Base-by-base conservation (phyloP, 2,113 vertebrate species). In the Ailurus styani region DNA sequence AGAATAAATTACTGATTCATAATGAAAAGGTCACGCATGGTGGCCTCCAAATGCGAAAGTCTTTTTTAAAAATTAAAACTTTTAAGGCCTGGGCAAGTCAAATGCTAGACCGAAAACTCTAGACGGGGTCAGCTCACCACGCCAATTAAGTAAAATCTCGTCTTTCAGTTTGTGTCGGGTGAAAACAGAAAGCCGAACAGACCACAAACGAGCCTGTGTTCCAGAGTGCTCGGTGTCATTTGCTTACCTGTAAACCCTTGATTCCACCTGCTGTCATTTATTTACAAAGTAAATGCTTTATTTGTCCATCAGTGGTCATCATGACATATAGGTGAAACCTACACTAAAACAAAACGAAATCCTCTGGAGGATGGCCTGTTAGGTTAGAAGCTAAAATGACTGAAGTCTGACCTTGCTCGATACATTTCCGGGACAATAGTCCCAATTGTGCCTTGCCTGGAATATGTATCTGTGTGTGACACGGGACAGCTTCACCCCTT, bases 271-370 rank as follows among this genome's bases (percentile, higher is more conserved):
- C 97, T 90, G 87, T 70, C 90, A 25, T 66, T 25, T 97, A 89
- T 98, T 97, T 96, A 97, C 96, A 96, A 91, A 96, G 95, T 93
- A 88, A 93, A 90, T n/a, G 91, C 90, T 96, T 90, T 91, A 64
- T 93, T 87, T 96, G 89, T 94, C 62, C 29, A 34, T 70, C 84
- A 40, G 54, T 75, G 92, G 87, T 84, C 94, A 92, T 93, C 81
- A 93, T 81, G 97, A 95, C 81, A 92, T 77, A 96, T 72, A 87
- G 52, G 84, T 78, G 78, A 97, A 97, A 93, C 52, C 54, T 87
- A 82, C 68, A 94, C 64, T 83, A 57, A 14, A 73, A 84, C 68
- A 75, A 47, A 70, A 31, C 45, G 7, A 40, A 7, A 8, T 3
- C 31, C 82, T n/a, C 86, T 42, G 10, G 78, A 93, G 94, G 54